Evolutionary conservation across 2,888 invertebrate species (phyloP).

Genomic region (Raillietiella orientalis): DNA sequence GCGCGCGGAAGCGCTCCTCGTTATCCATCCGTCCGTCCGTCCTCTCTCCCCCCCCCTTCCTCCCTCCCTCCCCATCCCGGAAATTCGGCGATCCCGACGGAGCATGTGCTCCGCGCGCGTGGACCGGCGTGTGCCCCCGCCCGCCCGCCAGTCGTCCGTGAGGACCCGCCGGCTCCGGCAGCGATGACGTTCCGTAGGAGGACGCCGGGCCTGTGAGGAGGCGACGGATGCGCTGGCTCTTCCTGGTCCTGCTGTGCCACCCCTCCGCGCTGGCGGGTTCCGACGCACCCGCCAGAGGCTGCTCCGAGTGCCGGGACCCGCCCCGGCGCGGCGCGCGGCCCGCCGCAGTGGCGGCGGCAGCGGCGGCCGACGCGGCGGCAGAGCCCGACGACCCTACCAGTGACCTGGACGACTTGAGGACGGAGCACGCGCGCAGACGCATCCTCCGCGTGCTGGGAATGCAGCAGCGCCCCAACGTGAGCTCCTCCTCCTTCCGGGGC

Average conservation of each 20-base stretch:
- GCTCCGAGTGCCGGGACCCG: not conserved
- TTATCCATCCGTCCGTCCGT: not conserved
- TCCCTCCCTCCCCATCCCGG: conserved; percentile 1
- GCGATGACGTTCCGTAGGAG: conserved; percentile 4
- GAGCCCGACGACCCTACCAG: no score
- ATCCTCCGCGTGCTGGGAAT: no score
- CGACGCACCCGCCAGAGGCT: not conserved
- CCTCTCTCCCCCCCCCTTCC: no score
- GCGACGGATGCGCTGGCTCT: not conserved
- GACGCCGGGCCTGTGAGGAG: no score
- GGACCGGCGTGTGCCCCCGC: no score
- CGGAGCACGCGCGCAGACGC: no score
- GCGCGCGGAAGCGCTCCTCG: not conserved
- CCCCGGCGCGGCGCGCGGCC: not conserved
- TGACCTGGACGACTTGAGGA: no score
- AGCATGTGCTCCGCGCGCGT: no score
- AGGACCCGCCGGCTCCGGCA: conserved; percentile 6
- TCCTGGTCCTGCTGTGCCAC: not conserved
- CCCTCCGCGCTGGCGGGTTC: conserved; percentile 1
- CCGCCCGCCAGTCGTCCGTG: conserved; percentile 3
- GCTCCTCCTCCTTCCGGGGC: no score
- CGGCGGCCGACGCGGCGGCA: conserved; percentile 25
- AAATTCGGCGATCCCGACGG: no score
- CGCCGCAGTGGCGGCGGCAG: not conserved
- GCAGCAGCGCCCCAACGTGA: no score